Percentiles rank a stretch among this genome's conserved stretches.
Conservation (phyloP, 2,888 invertebrate genomes). For the Rhagonycha lutea region DNA sequence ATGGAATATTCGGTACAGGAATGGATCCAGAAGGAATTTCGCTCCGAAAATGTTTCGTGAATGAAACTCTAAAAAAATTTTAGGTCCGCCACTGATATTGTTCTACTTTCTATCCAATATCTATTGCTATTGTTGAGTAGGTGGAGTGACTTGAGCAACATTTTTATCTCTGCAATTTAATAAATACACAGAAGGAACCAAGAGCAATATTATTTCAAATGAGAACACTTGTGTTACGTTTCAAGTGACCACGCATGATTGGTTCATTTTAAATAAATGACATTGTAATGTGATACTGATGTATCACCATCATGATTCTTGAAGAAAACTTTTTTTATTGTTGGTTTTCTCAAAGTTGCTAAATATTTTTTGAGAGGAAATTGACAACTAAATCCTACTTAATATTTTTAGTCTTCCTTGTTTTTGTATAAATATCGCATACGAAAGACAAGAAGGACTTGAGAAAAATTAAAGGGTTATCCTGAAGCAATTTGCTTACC, state of each 20-base stretch:
- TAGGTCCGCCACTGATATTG: neutral
- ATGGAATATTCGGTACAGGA: neutral
- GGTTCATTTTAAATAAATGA: neutral
- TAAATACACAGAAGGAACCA: neutral
- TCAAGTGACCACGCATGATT: neutral
- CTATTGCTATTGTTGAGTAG: neutral
- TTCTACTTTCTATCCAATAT: neutral
- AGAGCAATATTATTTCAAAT: neutral
- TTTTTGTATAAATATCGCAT: neutral
- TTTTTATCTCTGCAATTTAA: neutral
- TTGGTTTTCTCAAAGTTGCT: too few species aligned
- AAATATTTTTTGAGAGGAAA: too few species aligned
- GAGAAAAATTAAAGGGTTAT: neutral
- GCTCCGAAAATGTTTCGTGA: neutral
- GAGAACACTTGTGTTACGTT: neutral
- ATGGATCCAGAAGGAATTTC: neutral
- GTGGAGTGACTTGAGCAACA: neutral
- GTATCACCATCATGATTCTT: neutral
- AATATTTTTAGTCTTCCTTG: too few species aligned
- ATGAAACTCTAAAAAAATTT: neutral
- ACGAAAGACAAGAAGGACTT: neutral
- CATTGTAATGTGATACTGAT: neutral
- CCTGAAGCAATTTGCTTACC: neutral
- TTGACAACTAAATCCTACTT: too few species aligned
- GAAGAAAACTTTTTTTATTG: neutral